phyloP scores from a whole-genome alignment of 1,140 invertebrate genomes.

The Druon quercuslanigerum region DNA sequence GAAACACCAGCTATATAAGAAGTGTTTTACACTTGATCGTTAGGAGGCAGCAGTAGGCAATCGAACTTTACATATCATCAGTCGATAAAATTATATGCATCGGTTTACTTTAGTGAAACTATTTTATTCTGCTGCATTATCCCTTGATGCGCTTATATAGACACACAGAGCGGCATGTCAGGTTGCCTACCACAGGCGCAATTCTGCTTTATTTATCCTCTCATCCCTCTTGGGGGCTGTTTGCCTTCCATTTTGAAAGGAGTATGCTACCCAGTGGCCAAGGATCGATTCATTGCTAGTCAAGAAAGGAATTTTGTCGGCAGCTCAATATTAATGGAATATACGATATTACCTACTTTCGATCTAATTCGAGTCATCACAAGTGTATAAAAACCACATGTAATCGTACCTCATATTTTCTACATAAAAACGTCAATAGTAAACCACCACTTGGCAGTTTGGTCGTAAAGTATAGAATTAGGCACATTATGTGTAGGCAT shows the following conservation, averaged over 20 bases:
- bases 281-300: conserved; percentile 49
- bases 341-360: background rate
- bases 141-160: background rate
- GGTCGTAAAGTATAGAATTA: too few species aligned
- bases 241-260: conserved; percentile 45
- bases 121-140: too few species aligned
- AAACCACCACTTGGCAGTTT: too few species aligned
- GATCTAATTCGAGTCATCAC: background rate
- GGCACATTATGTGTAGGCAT: too few species aligned
- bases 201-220: conserved; percentile 16
- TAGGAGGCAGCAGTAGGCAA: too few species aligned
- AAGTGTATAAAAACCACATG: background rate
- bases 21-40: too few species aligned
- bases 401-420: background rate
- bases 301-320: conserved; percentile 47
- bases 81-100: too few species aligned
- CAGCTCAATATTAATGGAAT: conserved; percentile 55
- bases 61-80: too few species aligned
- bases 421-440: too few species aligned
- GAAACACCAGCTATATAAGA: too few species aligned
- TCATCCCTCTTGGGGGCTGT: conserved; percentile 8
- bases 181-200: conserved; percentile 21
- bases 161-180: conserved; percentile 7
- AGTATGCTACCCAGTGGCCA: conserved; percentile 32
- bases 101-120: too few species aligned